Evolutionary conservation across 2,113 vertebrate genomes (phyloP), one percentile per base, ranked within the genome.

Genomic region (Pleuronectes platessa): DNA sequence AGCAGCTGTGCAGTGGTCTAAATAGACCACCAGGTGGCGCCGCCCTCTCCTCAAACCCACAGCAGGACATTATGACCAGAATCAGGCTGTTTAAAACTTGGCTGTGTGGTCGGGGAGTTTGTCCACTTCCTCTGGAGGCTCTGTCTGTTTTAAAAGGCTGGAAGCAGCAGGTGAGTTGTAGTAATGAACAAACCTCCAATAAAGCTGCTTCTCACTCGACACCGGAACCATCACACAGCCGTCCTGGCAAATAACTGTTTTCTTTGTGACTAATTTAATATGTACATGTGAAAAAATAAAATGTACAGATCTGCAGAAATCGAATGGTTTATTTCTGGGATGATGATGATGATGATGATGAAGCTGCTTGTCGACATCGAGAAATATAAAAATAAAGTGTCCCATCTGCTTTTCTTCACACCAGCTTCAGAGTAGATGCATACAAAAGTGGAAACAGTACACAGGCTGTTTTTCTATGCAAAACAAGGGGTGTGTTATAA

Each of bases 1-100:
- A 35, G 86, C 82, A 35, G 74, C 91, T 2, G 88, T 89, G 1
- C 93, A 93, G 88, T 92, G 88, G 89, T 49, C 78, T 55, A 90
- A 89, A 24, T 92, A 81, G 79, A 3, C 87, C 89, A 89, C 84
- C 17, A 15, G 84, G 63, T 40, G 90, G 72, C 37, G 24, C 51
- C 58, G 69, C n/a, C 20, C 26, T 37, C 17, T 26, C 9, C 13
- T 13, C 26, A 59, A 21, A 61, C 20, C 63, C 18, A 9, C 24
- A 53, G 15, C 4, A 4, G 55, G 74, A 86, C 59, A 18, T 58
- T 14, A 0, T 65, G 11, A 58, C 1, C 56, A 65, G 45, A n/a
- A 56, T 31, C 56, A 13, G 11, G 42, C 24, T 35, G 21, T 51
- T 71, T 37, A 67, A 14, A 18, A 21, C 56, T 56, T 70, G 74